Evolutionary conservation across 2,888 invertebrate species (phyloP).

Genomic region (Portevinia maculata): DNA sequence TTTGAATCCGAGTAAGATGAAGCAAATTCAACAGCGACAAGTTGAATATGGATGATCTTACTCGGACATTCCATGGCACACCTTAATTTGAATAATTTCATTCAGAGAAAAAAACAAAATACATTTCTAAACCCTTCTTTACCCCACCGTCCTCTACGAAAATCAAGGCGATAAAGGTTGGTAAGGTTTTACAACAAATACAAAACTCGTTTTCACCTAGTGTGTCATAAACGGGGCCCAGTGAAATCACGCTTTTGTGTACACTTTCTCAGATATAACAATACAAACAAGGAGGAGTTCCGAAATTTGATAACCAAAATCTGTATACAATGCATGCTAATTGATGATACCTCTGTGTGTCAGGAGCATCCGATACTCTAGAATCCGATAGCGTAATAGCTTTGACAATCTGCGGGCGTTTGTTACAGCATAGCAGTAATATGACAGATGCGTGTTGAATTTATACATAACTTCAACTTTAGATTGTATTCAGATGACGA

Average conservation of each 20-base stretch:
- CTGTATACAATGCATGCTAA: slow-evolving; percentile 63
- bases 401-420: not conserved
- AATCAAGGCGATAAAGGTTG: slow-evolving; percentile 1
- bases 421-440: not conserved
- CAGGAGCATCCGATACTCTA: not conserved
- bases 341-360: slow-evolving; percentile 36
- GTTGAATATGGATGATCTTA: too few species aligned
- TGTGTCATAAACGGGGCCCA: slow-evolving; percentile 58
- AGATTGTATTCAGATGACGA: slow-evolving; percentile 34
- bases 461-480: slow-evolving; percentile 10
- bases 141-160: not conserved
- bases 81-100: not conserved
- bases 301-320: slow-evolving; percentile 58
- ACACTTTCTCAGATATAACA: slow-evolving; percentile 59
- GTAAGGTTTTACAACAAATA: too few species aligned
- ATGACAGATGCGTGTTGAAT: not conserved
- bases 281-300: slow-evolving; percentile 63
- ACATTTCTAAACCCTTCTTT: slow-evolving; percentile 1
- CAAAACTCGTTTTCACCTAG: slow-evolving; percentile 56
- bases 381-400: slow-evolving; percentile 2
- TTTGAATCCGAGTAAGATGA: too few species aligned
- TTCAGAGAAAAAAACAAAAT: slow-evolving; percentile 8
- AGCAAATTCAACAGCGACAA: too few species aligned
- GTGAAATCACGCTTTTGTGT: slow-evolving; percentile 63
- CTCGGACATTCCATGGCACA: too few species aligned